Percentiles rank a stretch among this genome's conserved stretches.
Conservation (phyloP, 30 jellyfish, hydroid and myxozoan genomes). For the Phacellophora camtschatica region DNA sequence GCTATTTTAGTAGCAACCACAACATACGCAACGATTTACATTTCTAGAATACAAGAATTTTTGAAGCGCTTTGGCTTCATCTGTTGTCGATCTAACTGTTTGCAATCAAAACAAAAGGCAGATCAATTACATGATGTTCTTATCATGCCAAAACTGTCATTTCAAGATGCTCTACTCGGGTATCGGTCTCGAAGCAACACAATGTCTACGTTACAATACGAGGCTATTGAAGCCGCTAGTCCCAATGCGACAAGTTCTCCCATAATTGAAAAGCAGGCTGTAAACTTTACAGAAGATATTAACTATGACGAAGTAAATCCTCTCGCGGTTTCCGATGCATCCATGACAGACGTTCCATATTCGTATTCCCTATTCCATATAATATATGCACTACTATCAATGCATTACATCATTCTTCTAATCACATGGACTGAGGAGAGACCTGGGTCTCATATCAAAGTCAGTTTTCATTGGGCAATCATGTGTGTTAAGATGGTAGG, state of each 20-base stretch:
- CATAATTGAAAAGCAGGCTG: not conserved
- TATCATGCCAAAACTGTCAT: not conserved
- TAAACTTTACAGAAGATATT: not conserved
- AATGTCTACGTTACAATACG: not conserved
- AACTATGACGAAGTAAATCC: not conserved
- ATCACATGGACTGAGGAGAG: slow-evolving; percentile 92
- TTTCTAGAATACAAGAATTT: slow-evolving; percentile 23
- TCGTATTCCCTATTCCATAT: slow-evolving; percentile 33
- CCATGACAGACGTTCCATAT: not conserved
- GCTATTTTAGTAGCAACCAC: slow-evolving; percentile 46
- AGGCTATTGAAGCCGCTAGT: too few species aligned
- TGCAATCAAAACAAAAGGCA: not conserved
- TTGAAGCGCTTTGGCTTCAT: slow-evolving; percentile 18
- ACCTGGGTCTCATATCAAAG: slow-evolving; percentile 89
- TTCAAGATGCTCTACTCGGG: slow-evolving; percentile 14
- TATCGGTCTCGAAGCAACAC: not conserved
- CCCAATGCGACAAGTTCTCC: too few species aligned
- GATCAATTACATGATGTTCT: not conserved
- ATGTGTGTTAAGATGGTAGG: slow-evolving; percentile 89
- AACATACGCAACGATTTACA: slow-evolving; percentile 43
- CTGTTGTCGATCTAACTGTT: slow-evolving; percentile 7
- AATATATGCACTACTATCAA: slow-evolving; percentile 22
- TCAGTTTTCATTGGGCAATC: slow-evolving; percentile 87
- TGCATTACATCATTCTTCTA: slow-evolving; percentile 57
- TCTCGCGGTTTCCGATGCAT: not conserved